Percentiles rank a stretch among this genome's conserved stretches.
phyloP scores from a whole-genome alignment of 30 jellyfish, hydroid and myxozoan genomes.

The Cassiopea xamachana region DNA sequence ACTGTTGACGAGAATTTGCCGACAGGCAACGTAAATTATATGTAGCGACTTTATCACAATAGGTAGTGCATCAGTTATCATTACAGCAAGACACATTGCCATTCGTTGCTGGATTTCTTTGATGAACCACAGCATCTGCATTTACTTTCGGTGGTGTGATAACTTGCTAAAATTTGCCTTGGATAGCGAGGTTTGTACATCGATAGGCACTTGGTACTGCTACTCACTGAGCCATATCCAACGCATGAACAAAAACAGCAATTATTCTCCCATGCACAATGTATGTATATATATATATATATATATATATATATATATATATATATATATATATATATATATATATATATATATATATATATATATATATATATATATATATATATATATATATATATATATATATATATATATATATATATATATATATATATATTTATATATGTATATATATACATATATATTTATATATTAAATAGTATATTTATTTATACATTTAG shows the following conservation, averaged over 20 bases:
- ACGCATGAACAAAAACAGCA: neutral
- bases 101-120: neutral
- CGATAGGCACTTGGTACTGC: neutral
- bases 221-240: neutral
- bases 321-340: too few relatives aligned
- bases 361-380: too few relatives aligned
- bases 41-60: neutral
- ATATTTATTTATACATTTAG: too few relatives aligned
- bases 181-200: neutral
- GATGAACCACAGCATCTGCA: neutral
- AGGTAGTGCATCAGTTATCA: neutral
- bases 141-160: neutral
- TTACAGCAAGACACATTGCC: neutral
- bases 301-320: too few relatives aligned
- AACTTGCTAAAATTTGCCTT: neutral
- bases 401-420: too few relatives aligned
- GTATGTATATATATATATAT: too few relatives aligned
- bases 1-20: too few relatives aligned
- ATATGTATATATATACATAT: too few relatives aligned
- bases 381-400: too few relatives aligned
- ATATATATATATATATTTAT: too few relatives aligned
- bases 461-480: too few relatives aligned
- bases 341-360: too few relatives aligned
- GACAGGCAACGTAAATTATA: neutral
- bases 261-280: neutral